Evolutionary conservation across 2,797 vertebrate genomes (phyloP).

Genomic region (Anguilla marmorata): DNA sequence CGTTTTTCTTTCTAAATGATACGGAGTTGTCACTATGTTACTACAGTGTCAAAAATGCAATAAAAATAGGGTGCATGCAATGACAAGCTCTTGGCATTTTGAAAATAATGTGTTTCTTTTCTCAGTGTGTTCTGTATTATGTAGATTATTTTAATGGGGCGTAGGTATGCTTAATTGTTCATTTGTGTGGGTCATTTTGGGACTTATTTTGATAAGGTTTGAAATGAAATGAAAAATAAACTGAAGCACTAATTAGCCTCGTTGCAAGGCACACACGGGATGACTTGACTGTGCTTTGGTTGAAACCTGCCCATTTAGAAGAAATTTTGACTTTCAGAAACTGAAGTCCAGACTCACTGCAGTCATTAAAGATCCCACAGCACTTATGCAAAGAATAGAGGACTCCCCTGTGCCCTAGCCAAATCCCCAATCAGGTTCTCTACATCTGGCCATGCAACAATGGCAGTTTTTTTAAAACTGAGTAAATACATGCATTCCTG

Average conservation of each 20-base stretch:
- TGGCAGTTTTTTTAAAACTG: neutral
- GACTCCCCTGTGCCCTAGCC: neutral
- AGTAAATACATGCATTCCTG: neutral
- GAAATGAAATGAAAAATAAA: constrained; percentile 2
- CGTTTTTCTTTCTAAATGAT: neutral
- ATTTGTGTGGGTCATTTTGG: neutral
- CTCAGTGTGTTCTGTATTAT: neutral
- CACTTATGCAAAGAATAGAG: neutral
- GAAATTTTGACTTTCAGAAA: neutral
- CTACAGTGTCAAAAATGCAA: neutral
- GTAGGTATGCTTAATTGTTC: neutral
- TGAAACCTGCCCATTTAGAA: neutral
- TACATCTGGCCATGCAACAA: neutral
- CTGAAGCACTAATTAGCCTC: neutral
- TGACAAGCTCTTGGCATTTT: neutral
- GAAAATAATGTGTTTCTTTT: neutral
- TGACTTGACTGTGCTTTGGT: neutral
- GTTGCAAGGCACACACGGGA: neutral
- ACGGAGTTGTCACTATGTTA: neutral
- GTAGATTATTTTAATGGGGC: neutral
- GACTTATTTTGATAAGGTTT: neutral
- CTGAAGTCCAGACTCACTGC: neutral
- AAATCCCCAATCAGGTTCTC: neutral
- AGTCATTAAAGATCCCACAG: neutral
- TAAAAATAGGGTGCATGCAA: neutral